These are phyloP conservation scores for Nomada lathburiana DNA, from an alignment of 2,888 invertebrate species.

Conservation along the genomic window DNA sequence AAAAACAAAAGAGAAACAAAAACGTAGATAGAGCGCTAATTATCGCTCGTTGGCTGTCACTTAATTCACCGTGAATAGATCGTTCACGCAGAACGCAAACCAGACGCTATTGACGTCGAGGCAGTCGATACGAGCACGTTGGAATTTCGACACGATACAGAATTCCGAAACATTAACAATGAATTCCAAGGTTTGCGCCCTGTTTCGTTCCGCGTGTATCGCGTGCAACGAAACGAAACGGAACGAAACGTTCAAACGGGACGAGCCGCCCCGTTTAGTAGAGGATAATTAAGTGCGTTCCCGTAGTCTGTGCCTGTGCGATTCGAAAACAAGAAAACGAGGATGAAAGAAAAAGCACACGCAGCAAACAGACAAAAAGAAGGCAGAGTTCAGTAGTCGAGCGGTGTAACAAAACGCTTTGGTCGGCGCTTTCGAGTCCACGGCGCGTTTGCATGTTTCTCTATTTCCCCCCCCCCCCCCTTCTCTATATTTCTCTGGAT, in stretches of 20 bases:
- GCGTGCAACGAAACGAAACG: conserved; percentile 50
- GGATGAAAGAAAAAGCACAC: not conserved
- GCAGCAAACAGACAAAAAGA: conserved; percentile 26
- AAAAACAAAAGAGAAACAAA: not conserved
- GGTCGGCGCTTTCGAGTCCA: conserved; percentile 75
- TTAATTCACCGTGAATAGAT: conserved; percentile 10
- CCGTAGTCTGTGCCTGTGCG: conserved; percentile 59
- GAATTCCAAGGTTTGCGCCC: conserved; percentile 19
- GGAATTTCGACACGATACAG: not conserved
- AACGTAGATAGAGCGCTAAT: conserved; percentile 18
- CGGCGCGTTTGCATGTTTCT: conserved; percentile 72
- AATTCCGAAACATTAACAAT: conserved; percentile 29
- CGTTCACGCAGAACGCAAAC: too few species aligned
- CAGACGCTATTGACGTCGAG: not conserved
- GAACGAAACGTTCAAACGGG: conserved; percentile 22
- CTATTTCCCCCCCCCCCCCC: conserved; percentile 37
- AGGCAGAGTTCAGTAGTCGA: conserved; percentile 62
- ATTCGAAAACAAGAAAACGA: conserved; percentile 21
- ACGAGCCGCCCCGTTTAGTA: conserved; percentile 37
- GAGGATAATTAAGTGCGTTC: conserved; percentile 69
- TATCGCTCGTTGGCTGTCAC: conserved; percentile 74
- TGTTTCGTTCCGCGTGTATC: conserved; percentile 42
- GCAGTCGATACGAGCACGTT: not conserved
- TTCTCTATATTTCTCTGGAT: conserved; percentile 25
- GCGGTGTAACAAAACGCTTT: conserved; percentile 76